Base-by-base conservation (phyloP, 2,797 vertebrate genomes). In the Poeciliopsis turneri region DNA sequence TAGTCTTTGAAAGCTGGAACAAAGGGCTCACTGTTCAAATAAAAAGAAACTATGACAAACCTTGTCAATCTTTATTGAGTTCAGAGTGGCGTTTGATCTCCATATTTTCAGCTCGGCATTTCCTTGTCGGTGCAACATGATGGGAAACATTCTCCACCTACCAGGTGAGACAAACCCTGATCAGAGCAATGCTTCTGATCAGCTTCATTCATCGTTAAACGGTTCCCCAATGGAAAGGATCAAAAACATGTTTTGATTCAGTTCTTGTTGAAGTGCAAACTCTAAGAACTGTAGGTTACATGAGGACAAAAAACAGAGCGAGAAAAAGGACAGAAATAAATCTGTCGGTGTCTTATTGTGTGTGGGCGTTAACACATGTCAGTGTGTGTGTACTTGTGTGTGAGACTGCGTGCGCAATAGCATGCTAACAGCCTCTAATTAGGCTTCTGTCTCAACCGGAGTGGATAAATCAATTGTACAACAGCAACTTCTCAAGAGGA, bases 371-470 rank as follows among this genome's bases (percentile, higher is more conserved):
- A 76, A 69, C 47, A 61, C 53, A 55, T 33, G 28, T 33, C 30
- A 68, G 78, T 74, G 74, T 76, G 59, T 18, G 36, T 78, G 2
- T 46, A 46, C 59, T 59, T 80, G 75, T 80, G 80, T 82, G 70
- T 82, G 18, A 39, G 13, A 45, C 75, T 71, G 69, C 43, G 77
- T 64, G 72, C 39, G 72, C 64, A 49, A 66, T 25, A 53, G 87
- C 78, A 85, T 81, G 57, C 72, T 82, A 86, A 86, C 68, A 77
- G 66, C 76, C 78, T 86, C 46, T 88, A 86, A 88, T 86, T 66
- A 78, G 66, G 64, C 49, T 45, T 73, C 55, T 80, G 75, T 55
- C 78, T 75, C 78, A 83, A n/a, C 39, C 68, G 25, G 68, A 39
- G 47, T 25, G 72, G 61, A 76, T 78, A 15, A 77, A 69, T 77